Percentiles rank a stretch among this genome's conserved stretches.
phyloP scores from a whole-genome alignment of 2,797 vertebrate species.

The Sebastes baramenuke region DNA sequence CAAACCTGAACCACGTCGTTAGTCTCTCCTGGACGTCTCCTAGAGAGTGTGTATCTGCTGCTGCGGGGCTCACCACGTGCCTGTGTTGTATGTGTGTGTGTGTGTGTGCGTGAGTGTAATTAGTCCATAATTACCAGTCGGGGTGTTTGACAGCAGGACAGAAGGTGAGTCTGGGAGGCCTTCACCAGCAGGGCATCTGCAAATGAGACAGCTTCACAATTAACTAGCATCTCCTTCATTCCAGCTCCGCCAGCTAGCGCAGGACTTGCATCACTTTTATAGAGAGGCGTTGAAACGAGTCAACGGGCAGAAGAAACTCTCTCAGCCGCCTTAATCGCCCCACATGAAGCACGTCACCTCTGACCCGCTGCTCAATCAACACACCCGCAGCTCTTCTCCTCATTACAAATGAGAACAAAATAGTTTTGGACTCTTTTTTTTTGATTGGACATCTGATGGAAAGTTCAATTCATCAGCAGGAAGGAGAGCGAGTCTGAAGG shows the following conservation, averaged over 20 bases:
- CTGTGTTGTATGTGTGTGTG: background rate
- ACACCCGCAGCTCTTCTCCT: background rate
- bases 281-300: constrained; percentile 30
- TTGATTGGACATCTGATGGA: background rate
- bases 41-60: background rate
- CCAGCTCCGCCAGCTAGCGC: background rate
- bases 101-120: constrained; percentile 33
- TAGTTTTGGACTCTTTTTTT: background rate
- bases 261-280: constrained; percentile 48
- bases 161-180: constrained; percentile 54
- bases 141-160: constrained; percentile 46
- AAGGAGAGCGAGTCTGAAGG: background rate
- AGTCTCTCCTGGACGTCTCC: background rate
- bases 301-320: constrained; percentile 39
- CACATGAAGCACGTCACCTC: constrained; percentile 42
- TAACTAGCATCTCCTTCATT: constrained; percentile 45
- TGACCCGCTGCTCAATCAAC: constrained; percentile 50
- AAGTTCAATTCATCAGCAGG: background rate
- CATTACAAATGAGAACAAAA: constrained; percentile 29
- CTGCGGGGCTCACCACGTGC: background rate
- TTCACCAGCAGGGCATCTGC: constrained; percentile 50
- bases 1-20: background rate
- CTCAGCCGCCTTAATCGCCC: constrained; percentile 42
- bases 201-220: constrained; percentile 67
- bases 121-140: constrained; percentile 53